Percentiles rank a stretch among this genome's conserved stretches.
These are phyloP conservation scores for Ruditapes philippinarum DNA, from an alignment of 1,140 invertebrate species.

Conservation along the genomic window DNA sequence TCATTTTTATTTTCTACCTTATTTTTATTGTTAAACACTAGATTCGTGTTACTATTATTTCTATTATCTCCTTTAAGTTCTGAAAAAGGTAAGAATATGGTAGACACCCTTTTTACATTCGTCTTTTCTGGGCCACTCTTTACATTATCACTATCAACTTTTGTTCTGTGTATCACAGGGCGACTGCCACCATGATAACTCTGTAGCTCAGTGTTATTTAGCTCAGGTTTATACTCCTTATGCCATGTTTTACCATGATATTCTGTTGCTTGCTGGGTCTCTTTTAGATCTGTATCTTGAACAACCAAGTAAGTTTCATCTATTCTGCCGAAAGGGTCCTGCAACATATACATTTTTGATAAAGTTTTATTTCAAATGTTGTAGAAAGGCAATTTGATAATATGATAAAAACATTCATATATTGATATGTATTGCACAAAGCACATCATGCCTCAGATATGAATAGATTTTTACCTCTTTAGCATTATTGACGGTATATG, in stretches of 20 bases:
- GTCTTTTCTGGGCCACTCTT: background rate
- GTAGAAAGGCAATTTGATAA: too few relatives aligned
- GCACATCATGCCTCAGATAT: too few relatives aligned
- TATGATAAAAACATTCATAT: too few relatives aligned
- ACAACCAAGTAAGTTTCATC: conserved; percentile 26
- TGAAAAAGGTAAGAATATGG: background rate
- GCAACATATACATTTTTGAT: too few relatives aligned
- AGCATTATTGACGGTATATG: too few relatives aligned
- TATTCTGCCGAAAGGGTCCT: background rate
- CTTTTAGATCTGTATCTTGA: background rate
- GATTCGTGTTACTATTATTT: background rate
- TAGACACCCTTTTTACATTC: background rate
- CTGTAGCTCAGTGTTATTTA: background rate
- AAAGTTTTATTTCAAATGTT: too few relatives aligned
- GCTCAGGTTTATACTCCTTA: background rate
- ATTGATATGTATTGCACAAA: too few relatives aligned
- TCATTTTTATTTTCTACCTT: background rate
- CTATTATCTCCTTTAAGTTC: background rate
- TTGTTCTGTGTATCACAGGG: background rate
- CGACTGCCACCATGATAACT: background rate
- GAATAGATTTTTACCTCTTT: too few relatives aligned
- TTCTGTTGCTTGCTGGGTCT: too few relatives aligned
- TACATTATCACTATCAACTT: background rate
- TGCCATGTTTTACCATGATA: too few relatives aligned
- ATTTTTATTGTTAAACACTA: background rate